Evolutionary conservation across 2,797 vertebrate species (phyloP).

Genomic region (Danionella dracula): DNA sequence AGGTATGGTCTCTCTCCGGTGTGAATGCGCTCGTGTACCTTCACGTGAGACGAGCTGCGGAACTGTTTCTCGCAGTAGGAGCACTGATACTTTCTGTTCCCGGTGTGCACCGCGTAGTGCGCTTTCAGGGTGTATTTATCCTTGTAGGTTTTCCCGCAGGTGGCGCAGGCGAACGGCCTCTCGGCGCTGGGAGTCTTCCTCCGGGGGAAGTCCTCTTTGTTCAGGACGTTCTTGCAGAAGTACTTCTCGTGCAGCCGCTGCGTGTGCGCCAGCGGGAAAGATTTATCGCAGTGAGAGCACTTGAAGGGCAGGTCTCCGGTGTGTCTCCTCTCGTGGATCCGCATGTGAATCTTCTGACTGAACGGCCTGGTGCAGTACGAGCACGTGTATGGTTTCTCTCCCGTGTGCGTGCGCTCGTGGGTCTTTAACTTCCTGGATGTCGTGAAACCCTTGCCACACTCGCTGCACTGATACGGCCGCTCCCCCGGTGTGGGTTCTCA

Average conservation of each 20-base stretch:
- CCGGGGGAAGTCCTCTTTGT: not conserved
- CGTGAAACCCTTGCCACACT: slow-evolving; percentile 32
- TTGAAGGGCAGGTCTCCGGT: slow-evolving; percentile 3
- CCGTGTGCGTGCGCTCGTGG: slow-evolving; percentile 67
- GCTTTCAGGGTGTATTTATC: not conserved
- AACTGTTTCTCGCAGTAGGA: slow-evolving; percentile 30
- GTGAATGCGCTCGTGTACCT: slow-evolving; percentile 27
- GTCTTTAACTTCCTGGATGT: slow-evolving; percentile 54
- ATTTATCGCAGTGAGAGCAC: slow-evolving; percentile 18
- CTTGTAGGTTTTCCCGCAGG: slow-evolving; percentile 13
- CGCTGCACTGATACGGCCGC: slow-evolving; percentile 55
- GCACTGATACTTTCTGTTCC: slow-evolving; percentile 13
- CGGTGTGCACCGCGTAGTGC: slow-evolving; percentile 25
- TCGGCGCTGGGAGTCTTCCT: slow-evolving; percentile 15
- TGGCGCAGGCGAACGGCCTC: slow-evolving; percentile 1
- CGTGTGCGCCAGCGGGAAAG: not conserved
- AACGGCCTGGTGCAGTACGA: slow-evolving; percentile 65
- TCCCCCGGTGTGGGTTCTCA: slow-evolving; percentile 62
- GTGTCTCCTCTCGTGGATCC: slow-evolving; percentile 3
- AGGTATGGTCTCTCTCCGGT: slow-evolving; percentile 32
- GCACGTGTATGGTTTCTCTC: slow-evolving; percentile 66
- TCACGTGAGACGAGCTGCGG: not conserved
- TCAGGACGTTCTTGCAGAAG: not conserved
- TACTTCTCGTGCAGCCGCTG: slow-evolving; percentile 5
- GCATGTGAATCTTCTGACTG: slow-evolving; percentile 44